Conservation (phyloP, 2,797 vertebrate species). For the Staurois parvus region DNA sequence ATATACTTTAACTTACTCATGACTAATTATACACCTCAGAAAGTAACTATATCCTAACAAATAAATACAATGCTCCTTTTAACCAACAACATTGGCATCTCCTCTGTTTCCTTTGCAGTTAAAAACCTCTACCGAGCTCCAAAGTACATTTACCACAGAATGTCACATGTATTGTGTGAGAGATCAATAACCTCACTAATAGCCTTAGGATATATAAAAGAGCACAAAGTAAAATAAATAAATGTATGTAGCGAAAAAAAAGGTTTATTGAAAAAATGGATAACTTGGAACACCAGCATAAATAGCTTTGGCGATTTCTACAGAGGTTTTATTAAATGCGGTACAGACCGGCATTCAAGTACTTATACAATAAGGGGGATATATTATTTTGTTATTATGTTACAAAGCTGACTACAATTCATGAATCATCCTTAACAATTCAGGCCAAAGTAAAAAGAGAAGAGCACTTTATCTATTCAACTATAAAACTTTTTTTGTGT, state of each 20-base stretch:
- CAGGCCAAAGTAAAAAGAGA: constrained; percentile 52
- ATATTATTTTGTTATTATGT: constrained; percentile 69
- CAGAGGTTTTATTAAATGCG: constrained; percentile 70
- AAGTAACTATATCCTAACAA: neutral
- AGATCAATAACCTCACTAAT: constrained; percentile 75
- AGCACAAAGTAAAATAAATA: neutral
- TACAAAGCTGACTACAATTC: constrained; percentile 65
- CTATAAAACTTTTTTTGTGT: constrained; percentile 45
- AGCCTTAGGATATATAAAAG: constrained; percentile 68
- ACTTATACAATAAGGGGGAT: constrained; percentile 66
- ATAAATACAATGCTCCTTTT: constrained; percentile 60
- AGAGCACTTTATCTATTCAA: constrained; percentile 50
- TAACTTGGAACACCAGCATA: constrained; percentile 71
- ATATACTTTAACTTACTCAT: constrained; percentile 21
- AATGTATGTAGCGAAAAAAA: constrained; percentile 69
- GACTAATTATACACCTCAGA: constrained; percentile 21
- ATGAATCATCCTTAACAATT: constrained; percentile 66
- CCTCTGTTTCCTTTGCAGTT: constrained; percentile 67
- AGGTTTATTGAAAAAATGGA: constrained; percentile 74
- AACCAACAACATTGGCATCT: neutral
- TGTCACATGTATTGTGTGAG: constrained; percentile 67
- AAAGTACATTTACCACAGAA: constrained; percentile 66
- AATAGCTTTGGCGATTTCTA: constrained; percentile 74
- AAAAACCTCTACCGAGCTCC: constrained; percentile 58
- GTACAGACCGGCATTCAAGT: constrained; percentile 68